Evolutionary conservation across 1,140 invertebrate genomes (phyloP).

Genomic region (Teleopsis dalmanni): DNA sequence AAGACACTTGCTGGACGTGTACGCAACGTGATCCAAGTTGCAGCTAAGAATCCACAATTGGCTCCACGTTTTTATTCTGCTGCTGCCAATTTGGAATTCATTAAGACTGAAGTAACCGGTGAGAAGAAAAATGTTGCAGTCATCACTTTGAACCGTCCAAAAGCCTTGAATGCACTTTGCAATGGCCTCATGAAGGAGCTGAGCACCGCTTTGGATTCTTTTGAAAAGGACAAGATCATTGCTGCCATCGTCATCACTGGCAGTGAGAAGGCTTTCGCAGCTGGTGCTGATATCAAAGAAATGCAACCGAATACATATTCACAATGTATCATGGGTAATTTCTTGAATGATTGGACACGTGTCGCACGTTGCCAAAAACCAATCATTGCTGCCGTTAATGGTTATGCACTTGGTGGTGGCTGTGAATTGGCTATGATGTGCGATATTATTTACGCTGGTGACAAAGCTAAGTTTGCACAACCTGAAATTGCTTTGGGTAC

Average conservation of each 20-base stretch:
- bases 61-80: constrained; percentile 24
- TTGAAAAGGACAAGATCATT: constrained; percentile 69
- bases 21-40: too few relatives aligned
- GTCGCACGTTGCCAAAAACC: constrained; percentile 76
- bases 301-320: constrained; percentile 80
- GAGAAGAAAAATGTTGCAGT: constrained; percentile 80
- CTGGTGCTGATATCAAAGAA: constrained; percentile 96
- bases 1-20: too few relatives aligned
- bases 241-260: constrained; percentile 89
- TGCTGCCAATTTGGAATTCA: constrained; percentile 56
- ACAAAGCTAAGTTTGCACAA: constrained; percentile 95
- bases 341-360: constrained; percentile 73
- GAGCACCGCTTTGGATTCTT: constrained; percentile 60
- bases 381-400: constrained; percentile 97
- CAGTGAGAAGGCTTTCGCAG: constrained; percentile 92
- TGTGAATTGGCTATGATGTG: constrained; percentile 99
- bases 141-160: constrained; percentile 84
- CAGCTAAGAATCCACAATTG: too few relatives aligned
- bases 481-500: constrained; percentile 96
- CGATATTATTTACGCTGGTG: constrained; percentile 98
- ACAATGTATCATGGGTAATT: constrained; percentile 61
- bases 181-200: constrained; percentile 80
- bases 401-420: constrained; percentile 88
- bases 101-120: constrained; percentile 76
- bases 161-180: constrained; percentile 89